Percentiles rank a stretch among this genome's conserved stretches.
Evolutionary conservation across 1,140 invertebrate species (phyloP).

Genomic region (Thaumatotibia leucotreta): DNA sequence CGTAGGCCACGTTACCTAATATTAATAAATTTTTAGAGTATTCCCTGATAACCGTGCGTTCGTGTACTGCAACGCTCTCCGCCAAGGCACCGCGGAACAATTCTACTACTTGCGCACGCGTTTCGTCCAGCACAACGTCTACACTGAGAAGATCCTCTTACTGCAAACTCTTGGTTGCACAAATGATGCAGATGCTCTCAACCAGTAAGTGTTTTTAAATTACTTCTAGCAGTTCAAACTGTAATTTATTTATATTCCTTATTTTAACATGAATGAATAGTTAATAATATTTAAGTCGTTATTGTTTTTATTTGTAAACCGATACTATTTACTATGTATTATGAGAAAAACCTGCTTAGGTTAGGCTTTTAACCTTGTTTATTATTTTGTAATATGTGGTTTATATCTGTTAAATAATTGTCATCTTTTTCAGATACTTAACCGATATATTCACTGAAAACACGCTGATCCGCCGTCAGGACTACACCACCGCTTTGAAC

Average conservation of each 20-base stretch:
- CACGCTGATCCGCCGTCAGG: slow-evolving; percentile 57
- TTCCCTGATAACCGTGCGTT: slow-evolving; percentile 76
- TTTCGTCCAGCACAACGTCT: slow-evolving; percentile 66
- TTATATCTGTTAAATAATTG: not conserved
- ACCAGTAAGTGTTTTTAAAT: slow-evolving; percentile 66
- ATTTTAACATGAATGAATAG: not conserved
- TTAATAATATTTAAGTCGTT: too few species aligned
- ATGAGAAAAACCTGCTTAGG: too few species aligned
- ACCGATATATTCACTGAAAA: slow-evolving; percentile 39
- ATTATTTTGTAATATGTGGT: not conserved
- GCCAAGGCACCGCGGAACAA: slow-evolving; percentile 63
- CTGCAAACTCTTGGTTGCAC: slow-evolving; percentile 76
- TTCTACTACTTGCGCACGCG: slow-evolving; percentile 75
- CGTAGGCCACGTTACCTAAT: too few species aligned
- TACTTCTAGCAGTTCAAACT: too few species aligned
- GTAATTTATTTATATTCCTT: not conserved
- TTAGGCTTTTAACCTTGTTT: too few species aligned
- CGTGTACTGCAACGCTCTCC: slow-evolving; percentile 79
- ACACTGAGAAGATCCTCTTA: slow-evolving; percentile 74
- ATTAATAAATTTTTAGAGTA: slow-evolving; percentile 52
- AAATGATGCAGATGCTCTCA: slow-evolving; percentile 45
- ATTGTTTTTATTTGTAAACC: too few species aligned
- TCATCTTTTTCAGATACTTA: slow-evolving; percentile 34
- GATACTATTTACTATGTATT: too few species aligned
- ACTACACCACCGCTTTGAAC: slow-evolving; percentile 62